Evolutionary conservation across 2,797 vertebrate genomes (phyloP), one percentile per base, ranked within the genome.

Genomic region (Borostomias antarcticus): DNA sequence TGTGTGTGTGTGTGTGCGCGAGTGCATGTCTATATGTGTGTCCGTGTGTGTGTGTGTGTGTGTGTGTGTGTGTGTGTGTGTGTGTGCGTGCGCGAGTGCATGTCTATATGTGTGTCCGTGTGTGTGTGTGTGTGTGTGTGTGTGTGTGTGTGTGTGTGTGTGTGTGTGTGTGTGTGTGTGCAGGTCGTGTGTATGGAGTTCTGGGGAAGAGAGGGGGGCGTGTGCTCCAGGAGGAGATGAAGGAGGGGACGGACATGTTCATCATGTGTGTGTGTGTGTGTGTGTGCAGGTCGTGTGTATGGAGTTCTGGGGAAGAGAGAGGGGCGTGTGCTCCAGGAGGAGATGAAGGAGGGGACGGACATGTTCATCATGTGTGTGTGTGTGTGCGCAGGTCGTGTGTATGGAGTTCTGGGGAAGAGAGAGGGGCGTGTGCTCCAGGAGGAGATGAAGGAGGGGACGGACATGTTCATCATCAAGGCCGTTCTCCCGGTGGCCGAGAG

Each of bases 371-470:
- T 67, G 33, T 35, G 43, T 68, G 29, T 58, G 29, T 57, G 37
- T 59, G 19, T 62, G 50, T 58, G 23, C 63, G 33, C 72, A 93
- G 92, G 92, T 1, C 78, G 88, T 33, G 94, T 98, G 9, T 99
- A 98, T 0, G 96, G 91, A 0, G 97, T 99, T 0, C 76, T 99
- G 79, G 97, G 96, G 10, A 97, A 93, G 74, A 86, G 96, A 47
- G 95, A 96, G 83, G 97, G 96, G 9, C 94, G 95, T 0, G 95
- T 99, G 57, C 88, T 98, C 17, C 93, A 95, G 0, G 97, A 99
- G 57, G 96, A 98, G 82, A 97, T 99, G 97, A 99, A 97, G 77
- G 97, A 99, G 75, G 97, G 97, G 17, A 97, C 96, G 0, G 96
- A 97, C 65, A 88, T 98, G 90, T 99, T 99, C 86, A 93, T 93